Evolutionary conservation across 2,888 invertebrate species (phyloP).

Genomic region (Acrobeloides nanus): DNA sequence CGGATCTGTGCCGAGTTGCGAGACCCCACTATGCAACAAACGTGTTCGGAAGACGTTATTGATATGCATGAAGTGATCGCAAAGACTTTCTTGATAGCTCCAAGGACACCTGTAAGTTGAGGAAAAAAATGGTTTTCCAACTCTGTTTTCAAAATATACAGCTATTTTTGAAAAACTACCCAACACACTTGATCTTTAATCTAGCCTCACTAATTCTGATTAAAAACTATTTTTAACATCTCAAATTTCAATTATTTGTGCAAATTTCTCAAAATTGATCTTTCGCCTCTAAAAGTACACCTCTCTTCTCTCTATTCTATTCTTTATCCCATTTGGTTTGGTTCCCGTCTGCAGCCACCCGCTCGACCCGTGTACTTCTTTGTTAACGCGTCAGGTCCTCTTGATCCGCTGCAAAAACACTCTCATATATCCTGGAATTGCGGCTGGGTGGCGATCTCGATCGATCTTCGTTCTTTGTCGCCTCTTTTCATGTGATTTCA

Average conservation of each 20-base stretch:
- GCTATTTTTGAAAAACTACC: too few relatives aligned
- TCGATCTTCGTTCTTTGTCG: neutral
- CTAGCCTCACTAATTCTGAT: too few relatives aligned
- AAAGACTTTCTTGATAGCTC: slow-evolving; percentile 26
- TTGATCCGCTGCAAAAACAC: too few relatives aligned
- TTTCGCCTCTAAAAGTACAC: neutral
- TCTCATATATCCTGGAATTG: too few relatives aligned
- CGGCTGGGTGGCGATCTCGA: too few relatives aligned
- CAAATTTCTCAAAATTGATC: neutral
- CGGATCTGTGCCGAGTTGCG: slow-evolving; percentile 31
- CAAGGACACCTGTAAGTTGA: slow-evolving; percentile 25
- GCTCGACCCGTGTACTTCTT: neutral
- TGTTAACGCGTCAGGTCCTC: neutral
- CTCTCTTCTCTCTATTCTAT: too few relatives aligned
- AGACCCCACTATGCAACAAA: slow-evolving; percentile 15
- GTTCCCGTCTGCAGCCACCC: neutral
- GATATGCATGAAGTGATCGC: slow-evolving; percentile 19
- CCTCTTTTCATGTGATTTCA: too few relatives aligned
- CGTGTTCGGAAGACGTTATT: slow-evolving; percentile 3
- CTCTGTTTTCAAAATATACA: too few relatives aligned
- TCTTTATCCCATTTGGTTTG: neutral
- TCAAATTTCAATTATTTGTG: neutral
- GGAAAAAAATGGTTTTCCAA: too few relatives aligned
- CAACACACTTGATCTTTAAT: too few relatives aligned
- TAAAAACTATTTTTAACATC: neutral